A percentile compares a stretch with the other conserved stretches of the same genome.
phyloP scores from a whole-genome alignment of 2,113 vertebrate genomes.

The Actinemys pallida region DNA sequence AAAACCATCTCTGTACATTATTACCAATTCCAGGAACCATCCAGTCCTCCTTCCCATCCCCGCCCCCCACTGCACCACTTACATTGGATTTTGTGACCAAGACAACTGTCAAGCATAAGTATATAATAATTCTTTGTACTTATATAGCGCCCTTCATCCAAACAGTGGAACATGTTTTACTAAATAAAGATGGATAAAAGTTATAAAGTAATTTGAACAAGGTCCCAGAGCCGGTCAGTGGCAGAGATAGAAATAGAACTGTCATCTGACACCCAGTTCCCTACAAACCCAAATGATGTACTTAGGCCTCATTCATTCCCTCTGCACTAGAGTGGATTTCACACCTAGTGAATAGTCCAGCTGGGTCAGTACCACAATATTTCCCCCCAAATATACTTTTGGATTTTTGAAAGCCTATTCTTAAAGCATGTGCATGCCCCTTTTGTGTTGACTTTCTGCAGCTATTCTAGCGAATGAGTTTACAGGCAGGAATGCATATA shows the following conservation, averaged over 20 bases:
- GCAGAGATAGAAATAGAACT: neutral
- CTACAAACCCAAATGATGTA: neutral
- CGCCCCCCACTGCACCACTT: neutral
- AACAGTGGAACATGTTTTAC: neutral
- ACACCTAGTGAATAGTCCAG: neutral
- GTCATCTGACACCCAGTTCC: neutral
- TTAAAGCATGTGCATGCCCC: neutral
- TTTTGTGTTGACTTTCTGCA: neutral
- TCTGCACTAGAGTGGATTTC: neutral
- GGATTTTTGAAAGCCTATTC: neutral
- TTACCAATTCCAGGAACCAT: neutral
- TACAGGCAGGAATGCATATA: neutral
- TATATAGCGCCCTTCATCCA: neutral
- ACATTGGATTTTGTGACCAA: neutral
- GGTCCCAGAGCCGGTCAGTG: neutral
- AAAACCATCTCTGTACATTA: neutral
- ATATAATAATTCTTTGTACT: neutral
- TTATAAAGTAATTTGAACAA: neutral
- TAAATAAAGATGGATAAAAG: fast-evolving
- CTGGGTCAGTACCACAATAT: neutral
- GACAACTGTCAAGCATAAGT: neutral
- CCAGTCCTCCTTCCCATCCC: neutral
- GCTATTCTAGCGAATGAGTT: neutral
- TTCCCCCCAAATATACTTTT: neutral
- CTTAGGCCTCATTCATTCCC: neutral